Base-by-base conservation (phyloP, 2,113 vertebrate species). In the Melozone crissalis region DNA sequence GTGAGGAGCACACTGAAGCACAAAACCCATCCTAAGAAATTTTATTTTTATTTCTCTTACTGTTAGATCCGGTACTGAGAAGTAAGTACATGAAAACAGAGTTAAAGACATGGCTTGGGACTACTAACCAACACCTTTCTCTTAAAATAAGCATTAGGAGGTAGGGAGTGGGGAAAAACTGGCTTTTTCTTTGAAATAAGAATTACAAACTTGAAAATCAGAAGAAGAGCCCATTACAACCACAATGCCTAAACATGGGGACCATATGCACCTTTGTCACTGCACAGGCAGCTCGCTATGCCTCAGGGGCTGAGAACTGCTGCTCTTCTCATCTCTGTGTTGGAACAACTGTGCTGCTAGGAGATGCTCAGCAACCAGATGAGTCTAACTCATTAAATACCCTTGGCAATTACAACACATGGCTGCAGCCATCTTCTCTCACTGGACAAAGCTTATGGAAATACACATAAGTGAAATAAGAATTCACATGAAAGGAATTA, bases 361-460 rank as follows among this genome's bases (percentile, higher is more conserved):
- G 79, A 89, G 82, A 85, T 71, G 33, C 21, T 81, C 84, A 87
- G 67, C 55, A 90, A 59, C 0, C 3, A 86, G 35, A 63, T 6
- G 27, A 69, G 67, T 90, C 82, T 92, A 71, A 94, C 11, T 49
- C 82, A 69, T 83, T 89, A 83, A 87, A 83, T 66, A 82, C 81
- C 49, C 27, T 55, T 3, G 46, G 49, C 20, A 52, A 75, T n/a
- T 71, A 76, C 44, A 86, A 57, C 16, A 28, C 37, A 71, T 39
- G 41, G 85, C 33, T 68, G 79, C 41, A 78, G 41, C 44, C 54
- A 52, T 37, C 44, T 51, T 67, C 37, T 52, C 31, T 84, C 63
- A 18, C 22, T 33, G 28, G 69, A 57, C 35, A 82, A 62, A 71
- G 41, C 4, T 71, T 63, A 74, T 9, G 24, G 62, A 73, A 94